These are phyloP conservation scores for Melanargia galathea DNA, from an alignment of 2,888 invertebrate species.

Conservation along the genomic window DNA sequence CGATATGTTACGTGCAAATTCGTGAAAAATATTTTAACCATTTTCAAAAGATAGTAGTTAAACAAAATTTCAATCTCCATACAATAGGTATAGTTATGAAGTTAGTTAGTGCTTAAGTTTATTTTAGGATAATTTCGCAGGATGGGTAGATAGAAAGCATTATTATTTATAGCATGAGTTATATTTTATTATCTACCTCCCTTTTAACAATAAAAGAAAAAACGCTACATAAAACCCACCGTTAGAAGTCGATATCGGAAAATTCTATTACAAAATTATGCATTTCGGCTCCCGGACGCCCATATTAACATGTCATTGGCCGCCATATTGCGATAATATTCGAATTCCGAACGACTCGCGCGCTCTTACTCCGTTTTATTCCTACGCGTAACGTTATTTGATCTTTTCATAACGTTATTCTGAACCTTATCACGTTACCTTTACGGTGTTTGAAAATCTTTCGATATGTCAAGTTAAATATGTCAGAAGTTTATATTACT, in stretches of 20 bases:
- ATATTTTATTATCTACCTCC: neutral
- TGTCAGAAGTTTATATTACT: constrained; percentile 57
- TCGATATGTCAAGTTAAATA: constrained; percentile 21
- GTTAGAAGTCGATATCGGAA: constrained; percentile 38
- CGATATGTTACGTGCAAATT: too few species aligned
- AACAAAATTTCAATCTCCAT: too few species aligned
- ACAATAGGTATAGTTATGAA: too few species aligned
- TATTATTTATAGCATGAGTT: neutral
- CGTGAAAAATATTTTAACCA: too few species aligned
- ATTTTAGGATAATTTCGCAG: neutral
- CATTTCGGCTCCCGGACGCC: constrained; percentile 65
- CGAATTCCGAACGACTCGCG: constrained; percentile 61
- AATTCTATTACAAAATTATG: constrained; percentile 69
- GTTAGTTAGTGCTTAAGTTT: too few species aligned
- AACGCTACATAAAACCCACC: constrained; percentile 22
- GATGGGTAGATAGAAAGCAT: neutral
- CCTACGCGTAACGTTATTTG: constrained; percentile 24
- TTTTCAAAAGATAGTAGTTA: too few species aligned
- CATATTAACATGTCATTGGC: constrained; percentile 79
- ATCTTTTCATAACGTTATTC: constrained; percentile 37
- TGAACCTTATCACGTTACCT: constrained; percentile 45
- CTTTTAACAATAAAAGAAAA: constrained; percentile 18
- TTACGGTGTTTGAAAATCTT: constrained; percentile 11
- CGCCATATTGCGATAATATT: constrained; percentile 78
- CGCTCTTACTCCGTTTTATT: constrained; percentile 45